A percentile compares a stretch with the other conserved stretches of the same genome.
Evolutionary conservation across 2,888 invertebrate genomes (phyloP).

Genomic region (Synergus laeviventris): DNA sequence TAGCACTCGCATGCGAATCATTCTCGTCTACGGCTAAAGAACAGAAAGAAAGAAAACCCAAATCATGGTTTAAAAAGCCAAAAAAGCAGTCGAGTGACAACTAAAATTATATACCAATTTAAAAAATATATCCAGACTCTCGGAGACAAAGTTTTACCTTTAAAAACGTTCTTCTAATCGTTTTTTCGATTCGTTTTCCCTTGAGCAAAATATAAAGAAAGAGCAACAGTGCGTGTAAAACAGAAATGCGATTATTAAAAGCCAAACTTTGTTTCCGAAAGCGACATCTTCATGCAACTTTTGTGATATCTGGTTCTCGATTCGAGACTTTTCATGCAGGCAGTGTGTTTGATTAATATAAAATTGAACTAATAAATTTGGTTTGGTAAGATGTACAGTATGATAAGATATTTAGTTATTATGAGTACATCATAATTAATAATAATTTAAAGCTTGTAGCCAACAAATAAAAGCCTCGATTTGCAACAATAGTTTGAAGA

Average conservation of each 20-base stretch:
- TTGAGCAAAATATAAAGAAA: conserved; percentile 5
- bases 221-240: conserved; percentile 1
- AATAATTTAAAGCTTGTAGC: neutral
- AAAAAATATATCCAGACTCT: neutral
- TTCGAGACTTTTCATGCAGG: conserved; percentile 46
- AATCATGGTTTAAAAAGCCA: conserved; percentile 60
- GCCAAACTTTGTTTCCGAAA: conserved; percentile 42
- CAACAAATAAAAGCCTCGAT: neutral
- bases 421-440: neutral
- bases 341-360: conserved; percentile 20
- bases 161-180: neutral
- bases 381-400: neutral
- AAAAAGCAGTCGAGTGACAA: conserved; percentile 44
- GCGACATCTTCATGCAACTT: conserved; percentile 45
- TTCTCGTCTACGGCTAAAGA: conserved; percentile 74
- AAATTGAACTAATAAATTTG: neutral
- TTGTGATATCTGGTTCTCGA: conserved; percentile 35
- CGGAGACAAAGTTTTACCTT: conserved; percentile 10
- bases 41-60: conserved; percentile 72
- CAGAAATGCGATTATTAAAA: conserved; percentile 6
- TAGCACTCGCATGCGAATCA: conserved; percentile 75
- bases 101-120: neutral
- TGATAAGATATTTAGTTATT: neutral
- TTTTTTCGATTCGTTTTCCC: neutral
- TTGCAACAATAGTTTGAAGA: neutral